These are phyloP conservation scores for Plutella xylostella DNA, from an alignment of 2,888 invertebrate genomes.

Conservation along the genomic window DNA sequence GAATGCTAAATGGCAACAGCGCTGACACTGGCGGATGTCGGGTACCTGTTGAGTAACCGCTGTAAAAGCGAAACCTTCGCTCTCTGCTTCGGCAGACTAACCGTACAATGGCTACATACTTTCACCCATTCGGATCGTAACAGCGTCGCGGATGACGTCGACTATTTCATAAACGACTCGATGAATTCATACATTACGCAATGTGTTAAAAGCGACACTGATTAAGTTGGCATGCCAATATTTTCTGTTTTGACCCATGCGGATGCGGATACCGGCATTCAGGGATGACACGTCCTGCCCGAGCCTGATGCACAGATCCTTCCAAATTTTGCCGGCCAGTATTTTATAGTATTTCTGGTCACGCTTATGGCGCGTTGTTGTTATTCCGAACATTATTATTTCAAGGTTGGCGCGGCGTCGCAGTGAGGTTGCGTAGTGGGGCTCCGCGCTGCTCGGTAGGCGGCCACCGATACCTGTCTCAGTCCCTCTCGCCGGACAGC, in stretches of 20 bases:
- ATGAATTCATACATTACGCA: neutral
- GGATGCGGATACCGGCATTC: too few relatives aligned
- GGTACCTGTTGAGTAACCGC: conserved; percentile 60
- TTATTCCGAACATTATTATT: conserved; percentile 70
- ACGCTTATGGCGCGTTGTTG: conserved; percentile 68
- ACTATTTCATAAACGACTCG: conserved; percentile 4
- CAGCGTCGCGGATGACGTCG: neutral
- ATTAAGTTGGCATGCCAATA: too few relatives aligned
- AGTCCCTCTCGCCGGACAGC: conserved; percentile 61
- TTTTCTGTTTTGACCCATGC: too few relatives aligned
- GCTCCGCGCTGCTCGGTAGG: conserved; percentile 64
- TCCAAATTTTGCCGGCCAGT: conserved; percentile 50
- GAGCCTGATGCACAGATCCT: conserved; percentile 39
- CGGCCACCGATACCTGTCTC: conserved; percentile 57
- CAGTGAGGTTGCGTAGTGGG: conserved; percentile 68
- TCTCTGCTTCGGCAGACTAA: conserved; percentile 12
- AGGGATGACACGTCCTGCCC: too few relatives aligned
- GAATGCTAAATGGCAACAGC: conserved; percentile 3
- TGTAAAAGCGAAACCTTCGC: conserved; percentile 62
- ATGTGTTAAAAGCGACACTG: conserved; percentile 4
- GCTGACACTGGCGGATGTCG: conserved; percentile 33
- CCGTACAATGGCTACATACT: conserved; percentile 39
- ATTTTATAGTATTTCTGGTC: conserved; percentile 65
- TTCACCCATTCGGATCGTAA: conserved; percentile 41
- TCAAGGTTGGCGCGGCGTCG: conserved; percentile 69